These are phyloP conservation scores for Smutsia gigantea DNA, from an alignment of 2,797 vertebrate species.

Conservation along the genomic window DNA sequence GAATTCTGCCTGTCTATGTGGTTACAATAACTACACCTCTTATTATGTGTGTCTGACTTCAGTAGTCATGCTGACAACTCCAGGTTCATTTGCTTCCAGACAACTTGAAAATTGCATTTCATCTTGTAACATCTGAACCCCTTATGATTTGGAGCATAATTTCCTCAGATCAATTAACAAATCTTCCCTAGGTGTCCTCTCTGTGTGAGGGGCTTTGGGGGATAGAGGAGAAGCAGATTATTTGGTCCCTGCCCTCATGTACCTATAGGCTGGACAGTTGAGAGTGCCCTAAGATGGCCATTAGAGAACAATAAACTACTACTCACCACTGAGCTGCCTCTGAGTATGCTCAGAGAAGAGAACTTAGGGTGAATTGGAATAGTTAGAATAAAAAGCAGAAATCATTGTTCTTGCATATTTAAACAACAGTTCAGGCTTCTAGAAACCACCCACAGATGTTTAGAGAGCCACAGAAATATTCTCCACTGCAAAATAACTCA, in stretches of 20 bases:
- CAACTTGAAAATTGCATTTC: constrained; percentile 3
- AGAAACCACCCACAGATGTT: constrained; percentile 36
- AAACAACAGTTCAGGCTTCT: constrained; percentile 35
- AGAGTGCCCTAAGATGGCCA: neutral
- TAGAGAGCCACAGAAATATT: constrained; percentile 29
- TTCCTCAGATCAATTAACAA: neutral
- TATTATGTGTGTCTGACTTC: neutral
- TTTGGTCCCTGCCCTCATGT: neutral
- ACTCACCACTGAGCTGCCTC: neutral
- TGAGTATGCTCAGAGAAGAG: constrained; percentile 17
- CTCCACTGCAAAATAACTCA: neutral
- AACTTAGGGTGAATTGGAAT: neutral
- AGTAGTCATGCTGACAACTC: neutral
- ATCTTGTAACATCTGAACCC: neutral
- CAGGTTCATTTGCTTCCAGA: constrained; percentile 7
- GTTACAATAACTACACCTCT: neutral
- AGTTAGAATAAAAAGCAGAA: constrained; percentile 34
- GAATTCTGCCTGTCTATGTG: neutral
- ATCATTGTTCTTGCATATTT: neutral
- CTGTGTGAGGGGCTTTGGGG: neutral
- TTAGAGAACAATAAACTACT: neutral
- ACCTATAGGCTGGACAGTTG: neutral
- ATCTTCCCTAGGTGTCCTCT: neutral
- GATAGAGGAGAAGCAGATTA: neutral
- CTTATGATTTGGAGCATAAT: neutral